phyloP scores from a whole-genome alignment of 2,797 vertebrate genomes.

The Lagocephalus sceleratus region DNA sequence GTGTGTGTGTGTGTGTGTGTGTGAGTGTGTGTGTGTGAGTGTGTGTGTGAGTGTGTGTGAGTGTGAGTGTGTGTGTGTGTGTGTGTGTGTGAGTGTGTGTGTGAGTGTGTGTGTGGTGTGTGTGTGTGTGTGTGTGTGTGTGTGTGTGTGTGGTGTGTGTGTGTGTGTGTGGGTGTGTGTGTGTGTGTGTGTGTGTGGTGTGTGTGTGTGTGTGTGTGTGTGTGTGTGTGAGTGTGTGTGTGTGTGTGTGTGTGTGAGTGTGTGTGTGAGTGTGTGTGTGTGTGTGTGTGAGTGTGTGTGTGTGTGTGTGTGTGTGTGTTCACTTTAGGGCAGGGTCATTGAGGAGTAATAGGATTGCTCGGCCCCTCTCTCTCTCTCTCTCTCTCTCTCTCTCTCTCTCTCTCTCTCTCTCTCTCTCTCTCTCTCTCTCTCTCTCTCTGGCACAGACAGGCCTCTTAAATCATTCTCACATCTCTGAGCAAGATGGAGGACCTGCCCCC shows the following conservation, averaged over 20 bases:
- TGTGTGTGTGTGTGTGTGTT: conserved; percentile 14
- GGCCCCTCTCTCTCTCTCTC: conserved; percentile 60
- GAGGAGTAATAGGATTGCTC: conserved; percentile 69
- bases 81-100: too few relatives aligned
- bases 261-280: conserved; percentile 11
- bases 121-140: neutral
- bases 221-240: too few relatives aligned
- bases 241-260: too few relatives aligned
- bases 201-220: conserved; percentile 24
- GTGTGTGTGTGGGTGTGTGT: too few relatives aligned
- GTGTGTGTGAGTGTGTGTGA: too few relatives aligned
- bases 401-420: conserved; percentile 60
- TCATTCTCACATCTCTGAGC: conserved; percentile 67
- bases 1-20: too few relatives aligned
- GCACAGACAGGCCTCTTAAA: conserved; percentile 65
- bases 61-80: too few relatives aligned
- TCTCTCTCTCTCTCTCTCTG: conserved; percentile 55
- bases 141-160: neutral
- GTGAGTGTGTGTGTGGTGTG: too few relatives aligned
- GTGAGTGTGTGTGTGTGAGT: too few relatives aligned
- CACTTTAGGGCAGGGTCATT: conserved; percentile 52
- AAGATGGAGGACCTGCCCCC: conserved; percentile 60
- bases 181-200: neutral
- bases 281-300: conserved; percentile 16
- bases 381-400: conserved; percentile 54